Evolutionary conservation across 2,888 invertebrate species (phyloP).

Genomic region (Sarcophaga carnaria): DNA sequence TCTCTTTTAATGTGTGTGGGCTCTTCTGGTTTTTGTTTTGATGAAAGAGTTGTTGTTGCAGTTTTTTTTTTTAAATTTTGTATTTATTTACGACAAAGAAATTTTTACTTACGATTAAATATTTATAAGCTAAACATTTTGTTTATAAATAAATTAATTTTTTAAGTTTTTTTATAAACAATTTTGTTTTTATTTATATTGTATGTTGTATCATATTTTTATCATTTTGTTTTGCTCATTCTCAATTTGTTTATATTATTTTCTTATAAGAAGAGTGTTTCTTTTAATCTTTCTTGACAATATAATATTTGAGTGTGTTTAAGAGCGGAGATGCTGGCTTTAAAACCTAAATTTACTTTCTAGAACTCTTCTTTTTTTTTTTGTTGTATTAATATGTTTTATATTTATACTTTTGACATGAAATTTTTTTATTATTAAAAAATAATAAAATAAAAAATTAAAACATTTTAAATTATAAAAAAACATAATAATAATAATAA

Average conservation of each 20-base stretch:
- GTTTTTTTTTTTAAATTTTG: constrained; percentile 15
- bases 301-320: constrained; percentile 47
- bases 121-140: constrained; percentile 56
- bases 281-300: background rate
- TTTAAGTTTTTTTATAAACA: constrained; percentile 15
- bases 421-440: constrained; percentile 7
- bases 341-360: constrained; percentile 9
- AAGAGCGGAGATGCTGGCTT: background rate
- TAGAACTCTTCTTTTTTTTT: background rate
- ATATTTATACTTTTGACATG: constrained; percentile 44
- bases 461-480: constrained; percentile 51
- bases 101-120: constrained; percentile 52
- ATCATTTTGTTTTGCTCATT: constrained; percentile 42
- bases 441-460: constrained; percentile 48
- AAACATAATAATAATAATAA: constrained; percentile 41
- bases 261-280: constrained; percentile 26
- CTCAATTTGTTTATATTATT: background rate
- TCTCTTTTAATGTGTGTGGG: constrained; percentile 25
- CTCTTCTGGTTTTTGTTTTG: constrained; percentile 31
- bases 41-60: constrained; percentile 51
- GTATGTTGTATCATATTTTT: background rate
- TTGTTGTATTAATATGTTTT: constrained; percentile 21
- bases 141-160: constrained; percentile 52
- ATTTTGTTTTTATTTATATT: background rate
- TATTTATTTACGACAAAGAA: constrained; percentile 62